These are phyloP conservation scores for Nineta flava DNA, from an alignment of 2,888 invertebrate species.

Conservation along the genomic window DNA sequence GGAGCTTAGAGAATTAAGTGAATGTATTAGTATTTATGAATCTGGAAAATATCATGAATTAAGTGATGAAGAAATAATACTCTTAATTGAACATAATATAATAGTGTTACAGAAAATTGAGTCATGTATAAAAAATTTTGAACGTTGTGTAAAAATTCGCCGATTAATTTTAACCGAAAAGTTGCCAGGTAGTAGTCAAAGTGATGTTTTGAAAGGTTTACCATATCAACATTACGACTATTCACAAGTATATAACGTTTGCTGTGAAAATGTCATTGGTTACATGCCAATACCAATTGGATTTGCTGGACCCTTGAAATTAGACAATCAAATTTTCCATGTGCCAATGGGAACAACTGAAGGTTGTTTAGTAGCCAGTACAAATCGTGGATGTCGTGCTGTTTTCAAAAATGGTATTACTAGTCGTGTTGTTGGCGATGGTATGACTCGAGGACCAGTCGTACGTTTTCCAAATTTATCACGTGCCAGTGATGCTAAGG, in stretches of 20 bases:
- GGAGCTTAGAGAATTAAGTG: constrained; percentile 30
- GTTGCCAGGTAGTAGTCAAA: constrained; percentile 31
- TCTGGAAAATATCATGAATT: constrained; percentile 52
- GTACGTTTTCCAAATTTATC: constrained; percentile 69
- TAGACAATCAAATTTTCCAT: constrained; percentile 65
- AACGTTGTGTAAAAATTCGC: constrained; percentile 75
- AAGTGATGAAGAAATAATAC: constrained; percentile 70
- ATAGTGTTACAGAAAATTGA: constrained; percentile 81
- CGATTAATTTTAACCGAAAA: constrained; percentile 47
- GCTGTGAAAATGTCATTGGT: constrained; percentile 97
- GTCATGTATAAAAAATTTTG: constrained; percentile 60
- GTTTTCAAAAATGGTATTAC: constrained; percentile 46
- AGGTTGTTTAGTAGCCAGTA: constrained; percentile 93
- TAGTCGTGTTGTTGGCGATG: constrained; percentile 74
- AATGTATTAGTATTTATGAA: constrained; percentile 59
- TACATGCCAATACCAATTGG: constrained; percentile 94
- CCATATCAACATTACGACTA: constrained; percentile 78
- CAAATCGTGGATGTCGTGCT: constrained; percentile 91
- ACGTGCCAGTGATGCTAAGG: constrained; percentile 59
- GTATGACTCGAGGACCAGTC: constrained; percentile 96
- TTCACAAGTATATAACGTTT: constrained; percentile 61
- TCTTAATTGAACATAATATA: constrained; percentile 63
- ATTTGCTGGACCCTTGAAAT: constrained; percentile 78
- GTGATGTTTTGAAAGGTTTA: constrained; percentile 26
- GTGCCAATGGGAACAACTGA: constrained; percentile 99